These are phyloP conservation scores for Uloborus plumipes DNA, from an alignment of 2,888 invertebrate genomes.

Conservation along the genomic window DNA sequence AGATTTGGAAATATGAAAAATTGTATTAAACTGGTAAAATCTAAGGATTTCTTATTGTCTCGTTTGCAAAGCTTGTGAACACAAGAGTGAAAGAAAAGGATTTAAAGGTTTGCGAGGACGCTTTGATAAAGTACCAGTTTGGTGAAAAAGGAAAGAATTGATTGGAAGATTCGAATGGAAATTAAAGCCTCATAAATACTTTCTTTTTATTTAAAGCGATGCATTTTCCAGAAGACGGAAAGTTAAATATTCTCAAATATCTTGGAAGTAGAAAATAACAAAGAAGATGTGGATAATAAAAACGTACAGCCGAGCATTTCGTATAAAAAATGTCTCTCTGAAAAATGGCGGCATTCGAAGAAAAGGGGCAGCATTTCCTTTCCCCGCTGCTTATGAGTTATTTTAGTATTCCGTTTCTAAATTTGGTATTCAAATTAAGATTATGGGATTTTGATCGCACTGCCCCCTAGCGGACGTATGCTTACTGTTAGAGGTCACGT, in stretches of 20 bases:
- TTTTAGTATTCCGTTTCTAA: constrained; percentile 49
- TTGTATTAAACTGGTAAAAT: too few relatives aligned
- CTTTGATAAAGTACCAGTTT: too few relatives aligned
- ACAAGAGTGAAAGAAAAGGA: too few relatives aligned
- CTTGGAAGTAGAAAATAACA: constrained; percentile 36
- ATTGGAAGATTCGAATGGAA: background rate
- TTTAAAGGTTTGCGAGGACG: too few relatives aligned
- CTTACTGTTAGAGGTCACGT: constrained; percentile 37
- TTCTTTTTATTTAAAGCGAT: background rate
- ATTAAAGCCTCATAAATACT: constrained; percentile 13
- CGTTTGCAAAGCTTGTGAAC: too few relatives aligned
- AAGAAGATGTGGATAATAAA: constrained; percentile 25
- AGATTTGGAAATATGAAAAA: too few relatives aligned
- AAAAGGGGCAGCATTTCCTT: constrained; percentile 28
- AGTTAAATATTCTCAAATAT: constrained; percentile 29
- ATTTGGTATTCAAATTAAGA: constrained; percentile 64
- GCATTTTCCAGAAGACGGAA: constrained; percentile 25
- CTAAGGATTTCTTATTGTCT: too few relatives aligned
- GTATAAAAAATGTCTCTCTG: constrained; percentile 4
- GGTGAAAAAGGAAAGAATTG: too few relatives aligned
- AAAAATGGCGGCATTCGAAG: constrained; percentile 34
- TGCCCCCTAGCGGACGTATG: constrained; percentile 46
- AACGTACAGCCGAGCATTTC: background rate
- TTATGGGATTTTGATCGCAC: constrained; percentile 56
- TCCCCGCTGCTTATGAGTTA: constrained; percentile 38